Conservation (phyloP, 2,797 vertebrate species). For the Stomatorhinus walkeri region DNA sequence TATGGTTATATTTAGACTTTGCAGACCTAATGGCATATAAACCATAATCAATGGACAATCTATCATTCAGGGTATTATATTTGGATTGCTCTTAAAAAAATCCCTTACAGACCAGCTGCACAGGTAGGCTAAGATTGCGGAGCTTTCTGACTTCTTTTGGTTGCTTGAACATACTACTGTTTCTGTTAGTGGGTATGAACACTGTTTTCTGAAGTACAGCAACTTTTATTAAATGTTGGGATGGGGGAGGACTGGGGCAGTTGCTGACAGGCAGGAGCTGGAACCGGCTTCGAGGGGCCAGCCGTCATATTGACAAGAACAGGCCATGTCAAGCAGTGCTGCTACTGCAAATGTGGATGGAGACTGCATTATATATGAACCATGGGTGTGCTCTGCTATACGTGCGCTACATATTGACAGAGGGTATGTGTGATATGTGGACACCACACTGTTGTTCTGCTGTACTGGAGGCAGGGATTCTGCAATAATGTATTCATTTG, state of each 20-base stretch:
- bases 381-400: not conserved
- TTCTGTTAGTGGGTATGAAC: not conserved
- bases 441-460: not conserved
- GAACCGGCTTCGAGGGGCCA: not conserved
- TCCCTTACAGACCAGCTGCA: not conserved
- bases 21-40: not conserved
- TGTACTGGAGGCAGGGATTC: not conserved
- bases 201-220: not conserved
- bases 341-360: not conserved
- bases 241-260: not conserved
- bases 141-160: not conserved
- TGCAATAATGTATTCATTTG: not conserved
- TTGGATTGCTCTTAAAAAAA: not conserved
- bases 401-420: not conserved
- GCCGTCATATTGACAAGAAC: slow-evolving; percentile 7
- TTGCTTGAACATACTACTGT: not conserved
- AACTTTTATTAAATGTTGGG: not conserved
- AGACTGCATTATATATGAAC: slow-evolving; percentile 3
- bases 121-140: not conserved
- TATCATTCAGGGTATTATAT: not conserved
- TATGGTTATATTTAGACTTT: not conserved
- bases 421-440: not conserved
- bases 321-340: not conserved
- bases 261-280: not conserved
- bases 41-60: not conserved